A percentile compares a stretch with the other conserved stretches of the same genome.
Conservation (phyloP, 2,113 vertebrate species). For the Choloepus hoffmanni region DNA sequence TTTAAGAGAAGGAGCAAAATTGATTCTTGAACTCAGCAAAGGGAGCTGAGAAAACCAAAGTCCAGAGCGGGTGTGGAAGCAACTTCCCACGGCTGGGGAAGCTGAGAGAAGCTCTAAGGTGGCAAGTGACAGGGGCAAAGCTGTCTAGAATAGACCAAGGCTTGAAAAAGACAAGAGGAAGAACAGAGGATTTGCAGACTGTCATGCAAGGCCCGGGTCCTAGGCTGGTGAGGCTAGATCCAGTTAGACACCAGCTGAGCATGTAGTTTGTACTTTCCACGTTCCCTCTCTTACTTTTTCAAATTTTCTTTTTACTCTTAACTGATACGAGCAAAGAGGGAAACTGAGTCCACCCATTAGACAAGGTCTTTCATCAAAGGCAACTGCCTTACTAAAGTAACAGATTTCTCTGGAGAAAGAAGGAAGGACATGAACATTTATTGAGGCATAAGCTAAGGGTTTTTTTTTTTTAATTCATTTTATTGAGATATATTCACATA, state of each 20-base stretch:
- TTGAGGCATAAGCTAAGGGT: not conserved
- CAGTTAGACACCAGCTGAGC: not conserved
- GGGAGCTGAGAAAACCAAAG: slow-evolving; percentile 16
- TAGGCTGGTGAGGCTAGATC: not conserved
- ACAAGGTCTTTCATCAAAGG: not conserved
- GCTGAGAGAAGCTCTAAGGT: slow-evolving; percentile 26
- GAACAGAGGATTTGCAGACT: not conserved
- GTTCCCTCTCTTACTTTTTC: not conserved
- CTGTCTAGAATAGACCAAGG: not conserved
- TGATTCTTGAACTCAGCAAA: not conserved
- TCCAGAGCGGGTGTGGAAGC: not conserved
- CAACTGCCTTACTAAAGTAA: not conserved
- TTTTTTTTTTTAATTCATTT: not conserved
- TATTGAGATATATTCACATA: too few relatives aligned
- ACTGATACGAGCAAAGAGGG: slow-evolving; percentile 16
- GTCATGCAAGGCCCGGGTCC: not conserved
- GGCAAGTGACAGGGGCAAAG: not conserved
- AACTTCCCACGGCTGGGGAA: not conserved
- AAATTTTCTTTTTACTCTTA: slow-evolving; percentile 29
- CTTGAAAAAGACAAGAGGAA: slow-evolving; percentile 15
- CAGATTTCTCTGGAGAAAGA: slow-evolving; percentile 28
- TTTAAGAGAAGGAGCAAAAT: slow-evolving; percentile 5
- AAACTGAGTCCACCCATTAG: not conserved
- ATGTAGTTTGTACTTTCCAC: not conserved
- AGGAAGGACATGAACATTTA: not conserved